A percentile compares a stretch with the other conserved stretches of the same genome.
phyloP scores from a whole-genome alignment of 2,888 invertebrate genomes.

The Ganaspis brasiliensis region DNA sequence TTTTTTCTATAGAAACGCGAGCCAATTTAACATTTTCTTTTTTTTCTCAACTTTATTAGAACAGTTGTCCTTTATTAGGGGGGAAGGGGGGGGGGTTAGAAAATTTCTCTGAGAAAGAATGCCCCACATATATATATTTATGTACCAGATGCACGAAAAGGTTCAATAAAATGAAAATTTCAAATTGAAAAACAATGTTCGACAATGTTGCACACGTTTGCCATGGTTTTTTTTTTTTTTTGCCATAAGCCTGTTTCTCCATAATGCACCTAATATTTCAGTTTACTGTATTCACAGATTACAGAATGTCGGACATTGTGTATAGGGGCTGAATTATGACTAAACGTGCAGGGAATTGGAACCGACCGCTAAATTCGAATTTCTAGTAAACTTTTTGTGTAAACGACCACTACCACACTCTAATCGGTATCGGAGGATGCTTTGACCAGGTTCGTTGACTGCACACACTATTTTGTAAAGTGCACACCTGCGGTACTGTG shows the following conservation, averaged over 20 bases:
- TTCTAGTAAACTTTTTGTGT: constrained; percentile 38
- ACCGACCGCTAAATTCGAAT: constrained; percentile 20
- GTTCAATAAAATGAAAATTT: too few relatives aligned
- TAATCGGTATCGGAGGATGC: constrained; percentile 34
- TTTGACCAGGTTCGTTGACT: constrained; percentile 47
- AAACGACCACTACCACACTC: background rate
- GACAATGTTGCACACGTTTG: too few relatives aligned
- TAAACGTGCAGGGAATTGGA: constrained; percentile 27
- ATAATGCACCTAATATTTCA: constrained; percentile 26
- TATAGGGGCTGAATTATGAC: background rate
- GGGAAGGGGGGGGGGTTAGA: too few relatives aligned
- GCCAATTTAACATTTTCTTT: too few relatives aligned
- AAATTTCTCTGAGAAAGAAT: too few relatives aligned
- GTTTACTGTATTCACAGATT: constrained; percentile 9
- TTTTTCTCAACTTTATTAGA: too few relatives aligned
- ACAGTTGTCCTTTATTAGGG: too few relatives aligned
- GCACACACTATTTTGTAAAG: constrained; percentile 57
- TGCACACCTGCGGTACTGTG: constrained; percentile 59
- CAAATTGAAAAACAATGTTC: too few relatives aligned
- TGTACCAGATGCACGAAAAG: too few relatives aligned
- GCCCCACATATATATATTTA: too few relatives aligned
- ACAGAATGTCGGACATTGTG: constrained; percentile 14
- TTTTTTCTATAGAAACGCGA: too few relatives aligned
- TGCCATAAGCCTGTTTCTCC: background rate
- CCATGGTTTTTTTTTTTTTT: too few relatives aligned